Percentiles rank a stretch among this genome's conserved stretches.
Conservation (phyloP, 2,797 vertebrate species). For the Nannoperca australis region DNA sequence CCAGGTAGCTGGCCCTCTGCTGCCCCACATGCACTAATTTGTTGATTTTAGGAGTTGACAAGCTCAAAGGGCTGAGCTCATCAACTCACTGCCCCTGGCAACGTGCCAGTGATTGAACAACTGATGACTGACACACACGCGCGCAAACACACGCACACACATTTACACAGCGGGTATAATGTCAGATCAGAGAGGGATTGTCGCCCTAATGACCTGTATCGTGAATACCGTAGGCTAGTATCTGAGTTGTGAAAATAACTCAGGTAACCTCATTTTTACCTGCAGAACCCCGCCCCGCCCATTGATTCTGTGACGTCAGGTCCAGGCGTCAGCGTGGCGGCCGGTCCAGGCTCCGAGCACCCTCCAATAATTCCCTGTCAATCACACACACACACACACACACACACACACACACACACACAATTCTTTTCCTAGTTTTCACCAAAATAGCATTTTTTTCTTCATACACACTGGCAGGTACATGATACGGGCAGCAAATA, state of each 20-base stretch:
- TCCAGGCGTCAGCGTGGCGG: conserved; percentile 91
- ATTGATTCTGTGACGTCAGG: conserved; percentile 88
- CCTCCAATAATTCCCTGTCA: conserved; percentile 78
- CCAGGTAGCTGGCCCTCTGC: conserved; percentile 52
- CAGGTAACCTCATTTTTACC: conserved; percentile 27
- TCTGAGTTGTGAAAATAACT: conserved; percentile 17
- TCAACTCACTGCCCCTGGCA: conserved; percentile 73
- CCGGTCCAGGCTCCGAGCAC: conserved; percentile 79
- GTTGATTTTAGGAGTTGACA: conserved; percentile 81
- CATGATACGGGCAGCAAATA: not conserved
- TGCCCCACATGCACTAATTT: conserved; percentile 73
- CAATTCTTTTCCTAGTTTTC: not conserved
- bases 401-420: no score
- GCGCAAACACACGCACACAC: conserved; percentile 45
- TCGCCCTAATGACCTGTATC: conserved; percentile 23
- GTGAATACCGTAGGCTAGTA: not conserved
- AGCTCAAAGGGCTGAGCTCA: conserved; percentile 77
- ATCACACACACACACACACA: conserved; percentile 34
- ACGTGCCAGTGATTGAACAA: conserved; percentile 75
- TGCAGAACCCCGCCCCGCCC: conserved; percentile 63
- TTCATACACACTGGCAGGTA: not conserved
- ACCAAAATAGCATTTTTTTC: not conserved
- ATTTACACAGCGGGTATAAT: conserved; percentile 24
- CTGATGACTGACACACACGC: conserved; percentile 67
- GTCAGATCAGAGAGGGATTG: conserved; percentile 38